These are phyloP conservation scores for Diabrotica virgifera DNA, from an alignment of 1,140 invertebrate genomes.

Conservation along the genomic window DNA sequence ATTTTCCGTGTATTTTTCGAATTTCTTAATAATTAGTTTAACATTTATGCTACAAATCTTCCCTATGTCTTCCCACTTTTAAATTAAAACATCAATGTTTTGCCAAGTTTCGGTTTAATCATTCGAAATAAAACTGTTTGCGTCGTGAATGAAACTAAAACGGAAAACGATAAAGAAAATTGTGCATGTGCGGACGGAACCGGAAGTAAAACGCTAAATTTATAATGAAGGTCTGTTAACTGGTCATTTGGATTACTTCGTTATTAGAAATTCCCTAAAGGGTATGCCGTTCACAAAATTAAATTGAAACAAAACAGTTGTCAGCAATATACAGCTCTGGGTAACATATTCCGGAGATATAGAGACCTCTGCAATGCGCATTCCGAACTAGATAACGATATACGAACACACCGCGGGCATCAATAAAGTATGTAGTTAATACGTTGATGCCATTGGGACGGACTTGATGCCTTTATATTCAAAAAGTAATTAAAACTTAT, in stretches of 20 bases:
- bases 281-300: slow-evolving; percentile 2
- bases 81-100: no score
- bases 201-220: not conserved
- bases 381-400: no score
- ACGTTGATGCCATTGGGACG: no score
- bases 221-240: slow-evolving; percentile 2
- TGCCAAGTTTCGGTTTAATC: no score
- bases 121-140: not conserved
- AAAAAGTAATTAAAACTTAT: no score
- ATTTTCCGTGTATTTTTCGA: no score
- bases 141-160: not conserved
- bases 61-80: no score
- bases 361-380: not conserved
- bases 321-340: not conserved
- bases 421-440: no score
- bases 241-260: not conserved
- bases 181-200: not conserved
- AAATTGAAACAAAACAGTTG: slow-evolving; percentile 3
- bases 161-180: not conserved
- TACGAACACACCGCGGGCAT: no score
- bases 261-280: not conserved
- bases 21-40: no score
- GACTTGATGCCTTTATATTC: no score
- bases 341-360: not conserved
- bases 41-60: no score